Percentiles rank a stretch among this genome's conserved stretches.
Evolutionary conservation across 2,888 invertebrate species (phyloP).

Genomic region (Lithodes maja): DNA sequence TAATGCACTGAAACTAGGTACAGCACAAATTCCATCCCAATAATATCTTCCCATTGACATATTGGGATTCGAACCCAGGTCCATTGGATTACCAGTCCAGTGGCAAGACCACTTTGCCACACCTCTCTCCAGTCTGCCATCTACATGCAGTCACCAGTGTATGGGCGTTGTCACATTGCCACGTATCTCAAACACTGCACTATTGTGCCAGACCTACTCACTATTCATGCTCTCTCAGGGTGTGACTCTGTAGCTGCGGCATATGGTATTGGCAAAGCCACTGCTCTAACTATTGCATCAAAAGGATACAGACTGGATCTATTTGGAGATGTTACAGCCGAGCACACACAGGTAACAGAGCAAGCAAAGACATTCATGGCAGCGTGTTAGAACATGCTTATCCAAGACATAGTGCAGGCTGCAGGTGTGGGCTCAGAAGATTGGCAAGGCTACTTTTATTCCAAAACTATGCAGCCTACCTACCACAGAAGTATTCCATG

Average conservation of each 20-base stretch:
- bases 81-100: no score
- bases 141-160: no score
- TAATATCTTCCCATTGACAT: no score
- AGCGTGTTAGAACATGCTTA: slow-evolving; percentile 13
- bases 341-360: background rate
- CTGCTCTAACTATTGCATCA: slow-evolving; percentile 24
- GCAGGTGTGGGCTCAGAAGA: slow-evolving; percentile 5
- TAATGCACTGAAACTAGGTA: no score
- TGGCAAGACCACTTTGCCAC: no score
- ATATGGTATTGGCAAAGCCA: slow-evolving; percentile 27
- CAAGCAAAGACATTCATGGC: slow-evolving; percentile 17
- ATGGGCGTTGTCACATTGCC: no score
- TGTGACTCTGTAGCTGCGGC: slow-evolving; percentile 32
- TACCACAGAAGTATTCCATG: slow-evolving; percentile 4
- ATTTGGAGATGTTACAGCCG: background rate
- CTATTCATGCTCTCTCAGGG: slow-evolving; percentile 20
- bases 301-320: slow-evolving; percentile 23
- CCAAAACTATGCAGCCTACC: slow-evolving; percentile 19
- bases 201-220: slow-evolving; percentile 24
- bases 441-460: background rate
- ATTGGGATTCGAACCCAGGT: no score
- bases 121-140: no score
- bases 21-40: no score
- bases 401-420: slow-evolving; percentile 15
- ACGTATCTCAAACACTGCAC: background rate